phyloP scores from a whole-genome alignment of 30 jellyfish, hydroid and myxozoan species.

The Calvadosia cruxmelitensis region DNA sequence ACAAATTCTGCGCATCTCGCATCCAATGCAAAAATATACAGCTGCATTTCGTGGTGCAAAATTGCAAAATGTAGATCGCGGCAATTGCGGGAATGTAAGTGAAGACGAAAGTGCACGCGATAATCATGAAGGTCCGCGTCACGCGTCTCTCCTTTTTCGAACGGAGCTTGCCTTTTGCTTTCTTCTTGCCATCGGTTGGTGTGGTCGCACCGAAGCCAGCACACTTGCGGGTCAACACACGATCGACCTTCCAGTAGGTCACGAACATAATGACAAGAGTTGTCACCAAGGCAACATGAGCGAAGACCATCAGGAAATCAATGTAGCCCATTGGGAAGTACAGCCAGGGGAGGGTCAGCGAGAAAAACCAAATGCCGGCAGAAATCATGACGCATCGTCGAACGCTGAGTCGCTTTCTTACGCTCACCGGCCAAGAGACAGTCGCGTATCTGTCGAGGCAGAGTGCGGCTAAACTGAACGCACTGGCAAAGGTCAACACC shows the following conservation, averaged over 20 bases:
- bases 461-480: constrained; percentile 44
- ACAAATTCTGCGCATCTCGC: constrained; percentile 73
- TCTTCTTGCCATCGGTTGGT: constrained; percentile 9
- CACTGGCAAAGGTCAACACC: constrained; percentile 57
- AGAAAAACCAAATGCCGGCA: constrained; percentile 22
- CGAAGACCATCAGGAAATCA: constrained; percentile 51
- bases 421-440: constrained; percentile 33
- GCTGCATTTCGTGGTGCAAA: constrained; percentile 52
- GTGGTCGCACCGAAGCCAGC: not conserved
- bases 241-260: constrained; percentile 36
- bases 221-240: not conserved
- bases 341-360: constrained; percentile 42
- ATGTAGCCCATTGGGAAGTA: constrained; percentile 50
- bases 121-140: constrained; percentile 40
- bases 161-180: not conserved
- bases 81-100: constrained; percentile 73
- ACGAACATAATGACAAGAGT: constrained; percentile 15
- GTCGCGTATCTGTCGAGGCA: constrained; percentile 68
- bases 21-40: constrained; percentile 74
- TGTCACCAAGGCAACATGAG: constrained; percentile 32
- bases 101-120: constrained; percentile 33
- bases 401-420: constrained; percentile 20
- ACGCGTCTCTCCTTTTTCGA: constrained; percentile 32
- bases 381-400: constrained; percentile 25
- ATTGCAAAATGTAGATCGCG: constrained; percentile 49